Base-by-base conservation (phyloP, 1,140 invertebrate genomes). In the Zaprionus taronus region DNA sequence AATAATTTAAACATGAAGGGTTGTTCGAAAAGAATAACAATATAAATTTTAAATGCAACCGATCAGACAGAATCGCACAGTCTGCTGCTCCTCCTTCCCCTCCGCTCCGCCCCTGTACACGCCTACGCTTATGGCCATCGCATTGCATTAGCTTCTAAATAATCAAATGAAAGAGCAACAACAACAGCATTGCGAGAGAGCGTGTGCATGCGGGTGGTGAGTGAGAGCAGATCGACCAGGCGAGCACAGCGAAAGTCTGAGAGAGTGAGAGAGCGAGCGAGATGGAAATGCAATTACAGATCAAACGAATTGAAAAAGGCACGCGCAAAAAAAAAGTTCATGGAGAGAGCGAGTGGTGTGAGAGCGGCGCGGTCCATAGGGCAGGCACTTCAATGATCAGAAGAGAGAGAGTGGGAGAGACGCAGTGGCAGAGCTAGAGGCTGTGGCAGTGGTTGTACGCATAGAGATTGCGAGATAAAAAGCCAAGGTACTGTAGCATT, bases 251-350 rank as follows among this genome's bases (percentile, higher is more conserved):
- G 7, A 17, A 17, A 9, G n/a, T n/a, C 7, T 24, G 38, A 64
- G 36, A 41, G 64, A 28, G 24, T 5, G 64, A 20, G 14, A 17
- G 47, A 49, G n/a, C 2, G 38, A 15, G 26, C 41, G 47, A 77
- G 62, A 72, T 55, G 56, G 38, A 66, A 77, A 38, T 63, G 69
- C 68, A 72, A 72, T 72, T 47, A 72, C 62, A 77, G 74, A 77
- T 72, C 74, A 76, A 72, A 65, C 53, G 61, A 76, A 76, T 76
- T 76, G 61, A 72, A 70, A 70, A 58, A 58, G 58, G 62, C 57
- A 58, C 72, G 65, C 65, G 41, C 41, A 44, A 44, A 44, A 38
- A 41, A 36, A 68, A 75, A 64, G 60, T 75, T 75, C 67, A 75
- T 58, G 53, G 67, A 71, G 67, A 71, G 67, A 60, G 44, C 26